Conservation (phyloP, 2,888 invertebrate species). For the Drosophila diplacantha region DNA sequence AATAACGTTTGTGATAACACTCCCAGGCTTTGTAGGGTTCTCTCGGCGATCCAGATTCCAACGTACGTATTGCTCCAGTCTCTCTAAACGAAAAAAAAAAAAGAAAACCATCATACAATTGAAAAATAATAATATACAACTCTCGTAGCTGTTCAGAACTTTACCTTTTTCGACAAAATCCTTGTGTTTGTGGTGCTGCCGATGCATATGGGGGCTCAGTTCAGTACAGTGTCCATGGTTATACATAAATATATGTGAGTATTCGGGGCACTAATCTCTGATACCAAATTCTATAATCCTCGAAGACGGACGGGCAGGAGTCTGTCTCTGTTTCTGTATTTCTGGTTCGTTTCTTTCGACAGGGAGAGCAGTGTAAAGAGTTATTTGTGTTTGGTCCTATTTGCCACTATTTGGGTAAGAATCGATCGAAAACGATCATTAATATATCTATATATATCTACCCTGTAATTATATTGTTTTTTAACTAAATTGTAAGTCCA, state of each 20-base stretch:
- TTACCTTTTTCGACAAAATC: constrained; percentile 20
- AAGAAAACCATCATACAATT: constrained; percentile 6
- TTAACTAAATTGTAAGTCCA: constrained; percentile 23
- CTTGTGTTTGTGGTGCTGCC: constrained; percentile 28
- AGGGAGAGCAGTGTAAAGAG: constrained; percentile 46
- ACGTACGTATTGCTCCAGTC: constrained; percentile 37
- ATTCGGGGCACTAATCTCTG: constrained; percentile 41
- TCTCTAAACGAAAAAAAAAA: constrained; percentile 14
- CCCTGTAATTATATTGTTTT: constrained; percentile 25
- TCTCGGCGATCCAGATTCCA: constrained; percentile 34
- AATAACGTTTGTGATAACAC: constrained; percentile 27
- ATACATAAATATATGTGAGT: constrained; percentile 34
- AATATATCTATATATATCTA: constrained; percentile 8
- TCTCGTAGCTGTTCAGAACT: constrained; percentile 31
- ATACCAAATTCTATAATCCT: constrained; percentile 22
- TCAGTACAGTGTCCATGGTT: constrained; percentile 22
- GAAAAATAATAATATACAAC: constrained; percentile 25
- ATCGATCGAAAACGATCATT: constrained; percentile 25
- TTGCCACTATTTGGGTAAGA: constrained; percentile 41
- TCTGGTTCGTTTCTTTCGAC: constrained; percentile 63
- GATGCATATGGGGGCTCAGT: constrained; percentile 29
- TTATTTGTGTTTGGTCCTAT: constrained; percentile 41
- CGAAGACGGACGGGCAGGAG: constrained; percentile 17
- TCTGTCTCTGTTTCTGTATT: constrained; percentile 16
- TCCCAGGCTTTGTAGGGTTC: constrained; percentile 27